These are phyloP conservation scores for Plutomurus gul DNA, from an alignment of 1,140 invertebrate species.

Conservation along the genomic window DNA sequence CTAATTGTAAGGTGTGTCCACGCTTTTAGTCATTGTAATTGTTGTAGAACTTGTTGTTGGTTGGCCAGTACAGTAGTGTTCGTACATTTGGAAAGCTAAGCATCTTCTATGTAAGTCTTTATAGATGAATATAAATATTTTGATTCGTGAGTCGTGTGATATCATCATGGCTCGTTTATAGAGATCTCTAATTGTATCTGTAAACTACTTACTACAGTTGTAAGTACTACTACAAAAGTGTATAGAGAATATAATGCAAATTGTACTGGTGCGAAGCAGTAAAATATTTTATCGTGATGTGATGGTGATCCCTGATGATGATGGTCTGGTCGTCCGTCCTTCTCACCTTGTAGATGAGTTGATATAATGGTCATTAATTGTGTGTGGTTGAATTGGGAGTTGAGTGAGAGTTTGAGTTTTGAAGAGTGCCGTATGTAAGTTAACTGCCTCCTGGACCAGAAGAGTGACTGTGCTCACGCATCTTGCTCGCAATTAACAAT, in stretches of 20 bases:
- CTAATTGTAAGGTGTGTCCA: conserved; percentile 18
- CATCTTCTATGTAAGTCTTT: too few relatives aligned
- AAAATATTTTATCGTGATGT: not conserved
- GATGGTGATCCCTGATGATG: not conserved
- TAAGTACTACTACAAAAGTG: too few relatives aligned
- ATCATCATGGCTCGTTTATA: too few relatives aligned
- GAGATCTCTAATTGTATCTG: too few relatives aligned
- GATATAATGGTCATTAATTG: conserved; percentile 16
- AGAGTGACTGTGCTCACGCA: not conserved
- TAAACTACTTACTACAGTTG: too few relatives aligned
- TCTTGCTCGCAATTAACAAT: conserved; percentile 9
- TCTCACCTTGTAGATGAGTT: conserved; percentile 21
- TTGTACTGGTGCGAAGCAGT: too few relatives aligned
- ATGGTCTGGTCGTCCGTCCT: conserved; percentile 15
- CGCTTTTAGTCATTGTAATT: not conserved
- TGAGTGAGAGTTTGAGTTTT: not conserved
- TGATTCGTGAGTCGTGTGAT: too few relatives aligned
- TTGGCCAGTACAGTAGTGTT: too few relatives aligned
- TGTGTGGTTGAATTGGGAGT: conserved; percentile 13
- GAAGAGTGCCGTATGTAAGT: not conserved
- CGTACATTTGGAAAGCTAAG: too few relatives aligned
- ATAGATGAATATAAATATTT: too few relatives aligned
- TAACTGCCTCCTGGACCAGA: not conserved
- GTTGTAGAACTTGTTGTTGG: conserved; percentile 13
- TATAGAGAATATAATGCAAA: too few relatives aligned